Base-by-base conservation (phyloP, 35 echinoderm and acorn worm species). In the Amphiura filiformis region DNA sequence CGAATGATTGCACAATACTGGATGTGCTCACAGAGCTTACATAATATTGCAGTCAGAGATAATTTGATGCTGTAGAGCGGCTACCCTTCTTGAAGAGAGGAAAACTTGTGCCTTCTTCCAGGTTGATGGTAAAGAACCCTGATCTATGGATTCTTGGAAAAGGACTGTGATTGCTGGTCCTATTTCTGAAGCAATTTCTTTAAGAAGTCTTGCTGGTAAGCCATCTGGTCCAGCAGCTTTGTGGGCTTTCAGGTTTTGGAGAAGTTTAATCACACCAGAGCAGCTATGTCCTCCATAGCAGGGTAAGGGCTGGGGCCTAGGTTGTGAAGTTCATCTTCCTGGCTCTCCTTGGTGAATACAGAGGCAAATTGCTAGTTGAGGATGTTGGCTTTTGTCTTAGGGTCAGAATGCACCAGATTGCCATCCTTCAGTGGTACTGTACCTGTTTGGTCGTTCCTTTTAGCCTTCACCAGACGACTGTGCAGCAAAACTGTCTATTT, bases 21-120 rank as follows among this genome's bases (percentile, higher is more conserved):
- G 31, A 87, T 86, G 77, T 91, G 90, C 65, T 91, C 90, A n/a
- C 87, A 57, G 15, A 87, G 37, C 80, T 91, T 86, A 36, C 90
- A 91, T 20, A 37, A 30, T 37, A 92, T 65, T 26, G 76, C 87
- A 26, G 84, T 92, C 38, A 92, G 85, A 32, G 90, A 92, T 56
- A 92, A 32, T 92, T 92, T 76, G 80, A 78, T 40, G 85, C 76
- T 28, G 40, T 92, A 37, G 87, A 37, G 56, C 78, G 80, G 13
- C 80, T 75, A 13, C 90, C 90, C 57, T 88, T 87, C 76, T 91
- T 91, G 42, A 86, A 91, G 34, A 91, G 14, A 32, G 80, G 26
- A 83, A 47, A 23, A 84, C 81, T 26, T 52, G 34, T 9, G 89
- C 82, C 42, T 91, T 37, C 23, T 78, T 47, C 89, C 84, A 91